Evolutionary conservation across 1,140 invertebrate genomes (phyloP), one percentile per base, ranked within the genome.

Genomic region (Drosophila tani): DNA sequence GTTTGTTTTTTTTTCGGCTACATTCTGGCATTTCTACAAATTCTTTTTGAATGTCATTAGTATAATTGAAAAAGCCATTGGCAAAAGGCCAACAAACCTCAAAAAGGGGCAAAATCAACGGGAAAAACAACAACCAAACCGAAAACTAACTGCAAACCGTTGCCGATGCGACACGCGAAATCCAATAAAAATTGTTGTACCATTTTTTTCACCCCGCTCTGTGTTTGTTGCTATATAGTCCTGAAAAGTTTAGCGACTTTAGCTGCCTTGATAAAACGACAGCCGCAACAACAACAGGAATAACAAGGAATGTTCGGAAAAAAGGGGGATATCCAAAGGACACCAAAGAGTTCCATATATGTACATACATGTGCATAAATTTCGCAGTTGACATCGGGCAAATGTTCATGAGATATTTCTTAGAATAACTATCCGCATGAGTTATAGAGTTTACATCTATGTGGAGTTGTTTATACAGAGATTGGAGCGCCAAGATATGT

Each of bases 1-100:
- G 24, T 8, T 8, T 9, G 27, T 51, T 77, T 66, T 75, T 79
- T 59, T 77, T 43, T 24, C 17, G 63, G 63, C 70, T 69, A 78
- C 58, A 73, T 85, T 82, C 79, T 85, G 82, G 82, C 82, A 82
- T 77, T 81, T 82, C 82, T 75, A 86, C 82, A 82, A 86, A 86
- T 86, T 87, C 83, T 90, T 85, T 87, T 88, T 84, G 85, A 88
- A 88, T 88, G 84, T 88, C 84, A 88, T 88, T 88, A 88, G 84
- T 79, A 88, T 88, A 88, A 88, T 88, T 88, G 84, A 88, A 88
- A 88, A 88, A 90, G 82, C 76, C 84, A 81, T 85, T 90, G 84
- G 84, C 84, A 65, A 53, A 75, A 66, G 57, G 85, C 84, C 84
- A 88, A 73, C 77, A 80, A 81, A 71, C 45, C 79, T 75, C 51